Conservation (phyloP, 2,888 invertebrate species). For the Lasius platythorax region DNA sequence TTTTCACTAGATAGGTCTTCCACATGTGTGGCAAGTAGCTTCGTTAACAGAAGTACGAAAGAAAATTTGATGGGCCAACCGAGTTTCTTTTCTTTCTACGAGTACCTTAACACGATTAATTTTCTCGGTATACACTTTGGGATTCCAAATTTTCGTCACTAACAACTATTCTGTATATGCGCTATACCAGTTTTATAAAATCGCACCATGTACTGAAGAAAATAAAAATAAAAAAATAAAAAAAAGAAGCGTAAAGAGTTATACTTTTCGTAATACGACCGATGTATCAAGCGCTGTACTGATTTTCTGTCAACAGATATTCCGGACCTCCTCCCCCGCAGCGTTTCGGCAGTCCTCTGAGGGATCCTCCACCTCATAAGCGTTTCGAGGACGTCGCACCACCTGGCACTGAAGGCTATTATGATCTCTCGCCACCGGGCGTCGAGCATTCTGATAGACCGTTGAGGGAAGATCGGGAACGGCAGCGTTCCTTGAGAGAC, state of each 20-base stretch:
- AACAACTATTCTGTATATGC: conserved; percentile 18
- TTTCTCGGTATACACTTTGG: conserved; percentile 6
- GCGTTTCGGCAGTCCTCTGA: conserved; percentile 78
- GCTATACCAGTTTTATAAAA: background rate
- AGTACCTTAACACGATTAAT: conserved; percentile 33
- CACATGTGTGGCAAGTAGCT: background rate
- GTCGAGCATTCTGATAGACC: conserved; percentile 82
- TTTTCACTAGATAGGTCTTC: conserved; percentile 36
- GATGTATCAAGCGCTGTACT: conserved; percentile 62
- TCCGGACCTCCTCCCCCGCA: conserved; percentile 77
- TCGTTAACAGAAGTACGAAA: conserved; percentile 10
- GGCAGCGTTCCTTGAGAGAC: conserved; percentile 76
- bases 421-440: conserved; percentile 84
- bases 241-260: background rate
- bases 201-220: background rate
- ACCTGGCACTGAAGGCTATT: conserved; percentile 86
- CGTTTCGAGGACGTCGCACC: conserved; percentile 85
- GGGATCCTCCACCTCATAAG: conserved; percentile 79
- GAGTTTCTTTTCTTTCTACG: background rate
- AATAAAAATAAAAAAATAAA: background rate
- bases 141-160: conserved; percentile 31
- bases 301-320: conserved; percentile 82
- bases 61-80: conserved; percentile 12
- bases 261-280: background rate
- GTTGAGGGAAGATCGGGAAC: conserved; percentile 79